Conservation (phyloP, 2,113 vertebrate genomes). For the Mixornis gularis region DNA sequence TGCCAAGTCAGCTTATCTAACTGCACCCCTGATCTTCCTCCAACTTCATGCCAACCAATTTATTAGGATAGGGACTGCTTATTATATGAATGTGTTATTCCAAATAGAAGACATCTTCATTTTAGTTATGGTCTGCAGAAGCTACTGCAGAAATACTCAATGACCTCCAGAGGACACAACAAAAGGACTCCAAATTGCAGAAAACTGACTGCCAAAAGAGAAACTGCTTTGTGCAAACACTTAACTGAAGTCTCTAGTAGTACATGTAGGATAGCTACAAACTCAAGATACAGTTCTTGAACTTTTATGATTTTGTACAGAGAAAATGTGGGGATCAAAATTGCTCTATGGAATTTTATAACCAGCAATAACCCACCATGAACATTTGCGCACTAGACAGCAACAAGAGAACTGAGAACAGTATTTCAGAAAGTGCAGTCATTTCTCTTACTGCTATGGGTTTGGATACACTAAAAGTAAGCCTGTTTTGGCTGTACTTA, state of each 20-base stretch:
- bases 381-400: background rate
- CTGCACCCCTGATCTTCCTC: background rate
- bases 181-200: background rate
- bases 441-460: background rate
- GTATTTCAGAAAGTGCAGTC: background rate
- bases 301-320: background rate
- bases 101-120: background rate
- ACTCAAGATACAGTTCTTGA: background rate
- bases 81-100: background rate
- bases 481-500: background rate
- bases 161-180: background rate
- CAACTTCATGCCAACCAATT: background rate
- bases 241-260: background rate
- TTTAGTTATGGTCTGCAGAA: background rate
- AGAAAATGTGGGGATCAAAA: background rate
- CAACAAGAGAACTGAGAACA: background rate
- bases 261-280: background rate
- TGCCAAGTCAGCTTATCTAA: background rate
- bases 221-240: background rate
- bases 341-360: background rate
- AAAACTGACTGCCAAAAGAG: background rate
- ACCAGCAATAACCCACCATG: background rate
- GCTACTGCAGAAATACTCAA: background rate
- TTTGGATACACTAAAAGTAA: background rate
- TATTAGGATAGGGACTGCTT: background rate